Evolutionary conservation across 2,888 invertebrate genomes (phyloP).

Genomic region (Drosophila parthenogenetica): DNA sequence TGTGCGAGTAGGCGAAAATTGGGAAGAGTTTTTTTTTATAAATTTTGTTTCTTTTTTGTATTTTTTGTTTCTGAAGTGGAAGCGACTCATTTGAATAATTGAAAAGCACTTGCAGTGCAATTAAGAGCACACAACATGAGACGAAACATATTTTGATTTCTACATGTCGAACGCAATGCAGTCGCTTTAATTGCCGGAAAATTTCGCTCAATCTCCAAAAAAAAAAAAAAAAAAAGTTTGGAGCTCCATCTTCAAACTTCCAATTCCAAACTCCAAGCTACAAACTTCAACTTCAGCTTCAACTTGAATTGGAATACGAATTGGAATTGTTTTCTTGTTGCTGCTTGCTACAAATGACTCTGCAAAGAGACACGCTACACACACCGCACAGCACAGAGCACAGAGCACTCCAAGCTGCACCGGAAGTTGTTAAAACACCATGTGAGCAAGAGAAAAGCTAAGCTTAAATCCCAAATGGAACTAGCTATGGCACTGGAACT

Average conservation of each 20-base stretch:
- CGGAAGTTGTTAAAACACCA: slow-evolving; percentile 57
- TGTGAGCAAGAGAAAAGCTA: neutral
- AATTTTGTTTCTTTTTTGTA: too few species aligned
- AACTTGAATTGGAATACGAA: neutral
- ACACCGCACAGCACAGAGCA: slow-evolving; percentile 35
- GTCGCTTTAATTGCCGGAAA: slow-evolving; percentile 73
- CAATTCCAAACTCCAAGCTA: neutral
- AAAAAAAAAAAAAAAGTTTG: too few species aligned
- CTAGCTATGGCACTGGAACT: too few species aligned
- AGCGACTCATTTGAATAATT: slow-evolving; percentile 76
- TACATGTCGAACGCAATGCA: slow-evolving; percentile 60
- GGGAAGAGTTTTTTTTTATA: slow-evolving; percentile 33
- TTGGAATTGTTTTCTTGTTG: slow-evolving; percentile 37
- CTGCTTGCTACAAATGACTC: slow-evolving; percentile 47
- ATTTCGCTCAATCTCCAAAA: slow-evolving; percentile 51
- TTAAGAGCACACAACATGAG: slow-evolving; percentile 71
- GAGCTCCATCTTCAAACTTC: neutral
- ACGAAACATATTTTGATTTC: slow-evolving; percentile 59
- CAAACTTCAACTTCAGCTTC: neutral
- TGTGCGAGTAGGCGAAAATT: slow-evolving; percentile 42
- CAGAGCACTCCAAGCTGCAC: slow-evolving; percentile 6
- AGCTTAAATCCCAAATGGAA: slow-evolving; percentile 12
- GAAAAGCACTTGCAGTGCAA: slow-evolving; percentile 76
- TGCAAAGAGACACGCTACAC: slow-evolving; percentile 61
- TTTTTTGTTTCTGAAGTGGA: slow-evolving; percentile 28